These are phyloP conservation scores for Ceratina australensis DNA, from an alignment of 1,140 invertebrate genomes.

Conservation along the genomic window DNA sequence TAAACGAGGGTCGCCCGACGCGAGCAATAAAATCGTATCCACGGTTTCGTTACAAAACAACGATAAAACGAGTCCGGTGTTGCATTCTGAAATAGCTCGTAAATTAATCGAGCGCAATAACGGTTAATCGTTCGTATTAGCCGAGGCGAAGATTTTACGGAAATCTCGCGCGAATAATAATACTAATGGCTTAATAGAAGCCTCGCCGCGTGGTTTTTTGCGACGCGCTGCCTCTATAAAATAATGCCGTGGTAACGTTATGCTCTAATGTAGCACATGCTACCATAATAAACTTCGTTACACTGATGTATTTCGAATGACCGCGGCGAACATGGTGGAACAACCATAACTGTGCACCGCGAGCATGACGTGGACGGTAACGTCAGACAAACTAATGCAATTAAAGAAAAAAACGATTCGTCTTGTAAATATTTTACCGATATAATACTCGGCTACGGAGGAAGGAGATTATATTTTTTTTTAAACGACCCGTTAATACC, in stretches of 20 bases:
- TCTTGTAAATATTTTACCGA: too few species aligned
- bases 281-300: conserved; percentile 25
- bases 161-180: background rate
- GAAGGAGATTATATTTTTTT: too few species aligned
- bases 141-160: too few species aligned
- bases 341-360: background rate
- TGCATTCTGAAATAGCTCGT: background rate
- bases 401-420: background rate
- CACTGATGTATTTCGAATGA: conserved; percentile 28
- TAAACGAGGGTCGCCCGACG: background rate
- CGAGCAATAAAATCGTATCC: background rate
- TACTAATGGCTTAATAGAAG: background rate
- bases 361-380: background rate
- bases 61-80: background rate
- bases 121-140: background rate
- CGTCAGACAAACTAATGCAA: background rate
- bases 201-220: background rate
- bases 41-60: background rate
- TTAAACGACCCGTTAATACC: too few species aligned
- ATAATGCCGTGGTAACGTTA: conserved; percentile 1
- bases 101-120: background rate
- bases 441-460: too few species aligned
- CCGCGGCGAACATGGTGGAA: background rate
- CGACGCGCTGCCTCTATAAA: background rate
- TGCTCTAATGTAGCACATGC: conserved; percentile 3